A percentile compares a stretch with the other conserved stretches of the same genome.
Conservation (phyloP, 2,113 vertebrate genomes). For the Entelurus aequoreus region DNA sequence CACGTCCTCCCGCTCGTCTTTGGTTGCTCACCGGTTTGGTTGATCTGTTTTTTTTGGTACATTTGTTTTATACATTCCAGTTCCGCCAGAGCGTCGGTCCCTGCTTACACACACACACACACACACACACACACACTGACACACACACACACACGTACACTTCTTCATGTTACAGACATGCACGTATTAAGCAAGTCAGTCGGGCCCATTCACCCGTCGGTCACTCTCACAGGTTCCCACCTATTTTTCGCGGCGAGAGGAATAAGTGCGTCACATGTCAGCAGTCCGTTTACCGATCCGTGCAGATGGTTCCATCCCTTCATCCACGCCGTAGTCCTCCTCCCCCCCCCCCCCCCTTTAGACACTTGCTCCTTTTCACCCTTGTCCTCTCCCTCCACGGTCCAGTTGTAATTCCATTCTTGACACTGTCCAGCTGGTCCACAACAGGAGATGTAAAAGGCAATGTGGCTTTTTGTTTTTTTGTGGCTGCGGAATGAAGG, state of each 20-base stretch:
- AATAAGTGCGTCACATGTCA: slow-evolving; percentile 64
- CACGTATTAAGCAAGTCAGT: slow-evolving; percentile 42
- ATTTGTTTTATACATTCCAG: slow-evolving; percentile 70
- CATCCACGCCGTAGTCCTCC: slow-evolving; percentile 22
- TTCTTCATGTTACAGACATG: slow-evolving; percentile 32
- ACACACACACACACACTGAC: slow-evolving; percentile 40
- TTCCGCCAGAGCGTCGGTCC: slow-evolving; percentile 64
- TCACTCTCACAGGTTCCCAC: slow-evolving; percentile 47
- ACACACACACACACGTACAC: slow-evolving; percentile 37
- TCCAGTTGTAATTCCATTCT: slow-evolving; percentile 58
- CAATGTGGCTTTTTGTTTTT: slow-evolving; percentile 31
- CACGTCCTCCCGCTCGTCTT: slow-evolving; percentile 65
- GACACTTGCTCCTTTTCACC: slow-evolving; percentile 42
- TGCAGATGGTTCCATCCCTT: slow-evolving; percentile 41
- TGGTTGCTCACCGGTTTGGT: slow-evolving; percentile 60
- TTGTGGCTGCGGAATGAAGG: slow-evolving; percentile 35
- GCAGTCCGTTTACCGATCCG: slow-evolving; percentile 47
- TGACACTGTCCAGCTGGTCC: slow-evolving; percentile 48
- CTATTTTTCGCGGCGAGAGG: slow-evolving; percentile 53
- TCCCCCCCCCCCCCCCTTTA: slow-evolving; percentile 58
- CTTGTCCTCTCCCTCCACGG: slow-evolving; percentile 30
- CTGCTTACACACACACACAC: slow-evolving; percentile 56
- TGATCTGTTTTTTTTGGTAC: slow-evolving; percentile 50
- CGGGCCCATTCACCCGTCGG: slow-evolving; percentile 26
- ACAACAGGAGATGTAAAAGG: slow-evolving; percentile 44